Conservation (phyloP, 2,113 vertebrate genomes). For the Myanophis thanlyinensis region DNA sequence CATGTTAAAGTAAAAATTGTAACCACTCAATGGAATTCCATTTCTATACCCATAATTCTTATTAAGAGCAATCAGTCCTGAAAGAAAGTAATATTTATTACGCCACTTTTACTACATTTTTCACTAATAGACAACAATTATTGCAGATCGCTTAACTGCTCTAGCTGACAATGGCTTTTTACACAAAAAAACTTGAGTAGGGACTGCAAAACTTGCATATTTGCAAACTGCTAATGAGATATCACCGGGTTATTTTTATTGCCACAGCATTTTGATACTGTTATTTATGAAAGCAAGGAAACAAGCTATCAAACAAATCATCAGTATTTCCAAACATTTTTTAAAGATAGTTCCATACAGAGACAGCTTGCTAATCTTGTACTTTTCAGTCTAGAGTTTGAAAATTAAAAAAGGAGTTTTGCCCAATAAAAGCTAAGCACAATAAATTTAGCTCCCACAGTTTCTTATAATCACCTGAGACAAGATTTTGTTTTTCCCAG, state of each 20-base stretch:
- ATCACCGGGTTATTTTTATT: neutral
- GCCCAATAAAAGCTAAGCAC: neutral
- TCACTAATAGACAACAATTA: neutral
- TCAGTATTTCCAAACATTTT: neutral
- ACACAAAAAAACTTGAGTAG: neutral
- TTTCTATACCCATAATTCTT: slow-evolving; percentile 41
- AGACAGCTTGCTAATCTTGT: neutral
- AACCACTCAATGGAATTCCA: slow-evolving; percentile 49
- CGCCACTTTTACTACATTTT: slow-evolving; percentile 34
- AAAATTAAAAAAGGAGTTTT: neutral
- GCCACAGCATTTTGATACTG: neutral
- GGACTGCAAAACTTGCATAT: neutral
- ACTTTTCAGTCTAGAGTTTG: neutral
- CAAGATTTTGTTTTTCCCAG: too few species aligned
- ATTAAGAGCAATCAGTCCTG: slow-evolving; percentile 38
- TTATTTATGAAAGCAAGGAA: neutral
- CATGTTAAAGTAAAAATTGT: slow-evolving; percentile 59
- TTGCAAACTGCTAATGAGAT: neutral
- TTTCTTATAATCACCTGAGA: neutral
- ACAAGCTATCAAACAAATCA: neutral
- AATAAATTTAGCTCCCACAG: neutral
- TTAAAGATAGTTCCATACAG: neutral
- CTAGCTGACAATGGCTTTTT: slow-evolving; percentile 16
- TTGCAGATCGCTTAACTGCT: neutral
- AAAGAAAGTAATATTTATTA: slow-evolving; percentile 31